Evolutionary conservation across 2,113 vertebrate species (phyloP), one percentile per base, ranked within the genome.

Genomic region (Nycticryphes semicollaris): DNA sequence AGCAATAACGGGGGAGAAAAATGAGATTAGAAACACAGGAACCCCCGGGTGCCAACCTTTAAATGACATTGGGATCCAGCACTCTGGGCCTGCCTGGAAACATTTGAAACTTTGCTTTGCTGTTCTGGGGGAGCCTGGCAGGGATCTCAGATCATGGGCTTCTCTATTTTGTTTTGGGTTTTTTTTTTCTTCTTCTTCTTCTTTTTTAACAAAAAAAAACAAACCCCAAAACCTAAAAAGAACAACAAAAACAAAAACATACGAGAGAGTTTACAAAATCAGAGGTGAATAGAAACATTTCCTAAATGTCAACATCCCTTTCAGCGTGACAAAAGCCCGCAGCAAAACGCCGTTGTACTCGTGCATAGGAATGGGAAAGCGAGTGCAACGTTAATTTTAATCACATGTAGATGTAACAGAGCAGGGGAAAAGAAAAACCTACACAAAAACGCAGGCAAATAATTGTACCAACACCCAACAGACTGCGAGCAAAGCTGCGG

Each of bases 51-150:
- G 43, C 54, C 73, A 93, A 90, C 87, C 87, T 97, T 88, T 88
- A 95, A 94, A 93, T 94, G 95, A 96, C 94, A 81, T 84, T 94
- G 96, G 67, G 77, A 54, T n/a, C 22, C 50, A n/a, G 15, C 19
- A 7, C 51, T 59, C 41, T 3, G 57, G 73, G 72, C 23, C 51
- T 63, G 51, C 73, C 75, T 43, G 78, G 74, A 35, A 48, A 39
- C 0, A 1, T 64, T 60, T 69, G 60, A 84, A 84, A 73, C 12
- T 82, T 90, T 13, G 4, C 66, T 89, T 93, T 84, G 47, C 12
- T 33, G 0, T 75, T 90, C 72, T 19, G 23, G 67, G 41, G 68
- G 53, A 83, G 75, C 33, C 70, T 20, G 84, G 62, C 7, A 30
- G 76, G 77, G 59, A 50, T 54, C 64, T 66, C 24, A 25, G n/a